Evolutionary conservation across 2,888 invertebrate genomes (phyloP).

Genomic region (Heliconius charithonia): DNA sequence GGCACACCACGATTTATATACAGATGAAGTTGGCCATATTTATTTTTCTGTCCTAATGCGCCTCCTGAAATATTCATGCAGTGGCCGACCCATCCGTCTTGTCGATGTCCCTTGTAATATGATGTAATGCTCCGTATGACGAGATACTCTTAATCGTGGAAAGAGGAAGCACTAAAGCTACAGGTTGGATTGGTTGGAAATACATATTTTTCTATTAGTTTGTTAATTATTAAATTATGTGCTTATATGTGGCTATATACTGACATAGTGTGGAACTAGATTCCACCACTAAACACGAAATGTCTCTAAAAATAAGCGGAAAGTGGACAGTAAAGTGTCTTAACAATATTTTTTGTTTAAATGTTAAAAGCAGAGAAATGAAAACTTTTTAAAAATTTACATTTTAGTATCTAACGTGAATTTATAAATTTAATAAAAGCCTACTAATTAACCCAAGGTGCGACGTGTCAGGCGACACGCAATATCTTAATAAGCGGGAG

Average conservation of each 20-base stretch:
- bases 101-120: constrained; percentile 71
- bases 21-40: constrained; percentile 78
- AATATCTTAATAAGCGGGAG: background rate
- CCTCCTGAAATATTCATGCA: constrained; percentile 80
- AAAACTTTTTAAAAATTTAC: too few relatives aligned
- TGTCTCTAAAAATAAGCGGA: background rate
- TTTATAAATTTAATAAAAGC: background rate
- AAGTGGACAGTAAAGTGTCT: background rate
- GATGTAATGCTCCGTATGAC: constrained; percentile 59
- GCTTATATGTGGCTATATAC: too few relatives aligned
- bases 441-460: background rate
- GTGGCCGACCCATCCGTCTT: constrained; percentile 77
- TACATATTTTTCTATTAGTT: background rate
- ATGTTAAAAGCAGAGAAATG: too few relatives aligned
- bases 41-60: constrained; percentile 81
- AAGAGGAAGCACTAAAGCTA: constrained; percentile 6
- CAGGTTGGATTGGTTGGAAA: background rate
- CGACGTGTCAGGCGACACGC: background rate
- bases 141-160: constrained; percentile 29
- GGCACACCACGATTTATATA: constrained; percentile 77
- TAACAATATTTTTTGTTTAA: too few relatives aligned
- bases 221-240: too few relatives aligned
- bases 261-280: background rate
- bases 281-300: background rate
- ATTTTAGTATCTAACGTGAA: too few relatives aligned